Evolutionary conservation across 2,888 invertebrate species (phyloP).

Genomic region (Erebia ligea): DNA sequence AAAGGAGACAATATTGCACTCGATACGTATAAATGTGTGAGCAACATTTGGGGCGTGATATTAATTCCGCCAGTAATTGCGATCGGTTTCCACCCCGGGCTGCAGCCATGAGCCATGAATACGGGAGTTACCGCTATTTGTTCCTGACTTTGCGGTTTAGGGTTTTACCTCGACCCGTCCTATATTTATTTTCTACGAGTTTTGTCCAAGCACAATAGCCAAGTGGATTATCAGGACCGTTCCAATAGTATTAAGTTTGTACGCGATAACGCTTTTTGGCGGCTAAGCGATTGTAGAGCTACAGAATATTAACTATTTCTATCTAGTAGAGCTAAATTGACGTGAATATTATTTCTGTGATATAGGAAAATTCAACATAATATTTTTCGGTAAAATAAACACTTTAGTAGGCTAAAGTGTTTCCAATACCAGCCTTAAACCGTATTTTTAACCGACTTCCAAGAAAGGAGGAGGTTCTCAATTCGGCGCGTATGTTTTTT

Average conservation of each 20-base stretch:
- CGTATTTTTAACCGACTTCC: too few relatives aligned
- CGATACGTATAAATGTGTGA: slow-evolving; percentile 82
- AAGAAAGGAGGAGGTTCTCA: too few relatives aligned
- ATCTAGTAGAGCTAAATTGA: too few relatives aligned
- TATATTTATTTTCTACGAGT: slow-evolving; percentile 81
- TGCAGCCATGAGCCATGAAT: slow-evolving; percentile 82
- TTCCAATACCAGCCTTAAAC: not conserved
- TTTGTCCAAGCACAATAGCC: slow-evolving; percentile 69
- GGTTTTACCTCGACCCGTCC: slow-evolving; percentile 71
- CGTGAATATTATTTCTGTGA: not conserved
- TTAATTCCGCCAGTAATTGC: slow-evolving; percentile 83
- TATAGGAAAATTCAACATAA: not conserved
- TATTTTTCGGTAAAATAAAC: too few relatives aligned
- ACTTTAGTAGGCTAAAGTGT: too few relatives aligned
- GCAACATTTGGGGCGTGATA: slow-evolving; percentile 82
- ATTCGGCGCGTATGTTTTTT: too few relatives aligned
- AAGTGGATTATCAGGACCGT: slow-evolving; percentile 66
- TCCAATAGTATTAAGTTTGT: slow-evolving; percentile 58
- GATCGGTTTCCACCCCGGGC: slow-evolving; percentile 78
- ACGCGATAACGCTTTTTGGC: not conserved
- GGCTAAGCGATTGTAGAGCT: not conserved
- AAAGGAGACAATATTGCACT: slow-evolving; percentile 84
- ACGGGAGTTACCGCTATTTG: slow-evolving; percentile 82
- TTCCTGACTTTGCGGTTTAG: slow-evolving; percentile 81
- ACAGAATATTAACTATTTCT: not conserved